These are phyloP conservation scores for Sarcophaga rosellei DNA, from an alignment of 2,888 invertebrate genomes.

Conservation along the genomic window DNA sequence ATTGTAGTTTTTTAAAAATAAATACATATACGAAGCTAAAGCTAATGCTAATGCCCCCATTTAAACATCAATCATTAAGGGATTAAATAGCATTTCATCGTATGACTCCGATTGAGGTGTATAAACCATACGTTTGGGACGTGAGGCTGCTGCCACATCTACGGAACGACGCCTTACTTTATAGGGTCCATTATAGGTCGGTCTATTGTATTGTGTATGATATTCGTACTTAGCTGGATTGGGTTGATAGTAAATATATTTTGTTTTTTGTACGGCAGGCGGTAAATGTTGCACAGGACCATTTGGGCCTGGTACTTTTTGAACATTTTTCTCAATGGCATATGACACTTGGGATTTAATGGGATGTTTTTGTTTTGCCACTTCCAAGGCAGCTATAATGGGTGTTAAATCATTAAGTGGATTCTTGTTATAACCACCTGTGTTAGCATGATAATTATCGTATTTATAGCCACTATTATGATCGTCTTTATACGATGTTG, in stretches of 20 bases:
- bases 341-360: constrained; percentile 66
- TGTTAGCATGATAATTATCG: constrained; percentile 74
- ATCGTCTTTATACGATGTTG: constrained; percentile 55
- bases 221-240: constrained; percentile 65
- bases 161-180: constrained; percentile 74
- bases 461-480: constrained; percentile 70
- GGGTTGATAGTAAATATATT: constrained; percentile 77
- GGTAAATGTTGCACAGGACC: constrained; percentile 69
- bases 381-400: constrained; percentile 78
- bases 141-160: constrained; percentile 1
- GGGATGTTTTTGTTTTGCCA: constrained; percentile 73
- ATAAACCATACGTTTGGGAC: constrained; percentile 35
- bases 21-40: neutral
- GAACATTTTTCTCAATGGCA: constrained; percentile 76
- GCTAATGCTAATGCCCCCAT: neutral
- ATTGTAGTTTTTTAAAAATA: constrained; percentile 51
- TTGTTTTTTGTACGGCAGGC: constrained; percentile 76
- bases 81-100: constrained; percentile 76
- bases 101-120: constrained; percentile 74
- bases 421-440: constrained; percentile 62
- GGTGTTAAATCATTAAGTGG: constrained; percentile 75
- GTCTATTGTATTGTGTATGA: constrained; percentile 54
- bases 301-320: constrained; percentile 70
- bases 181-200: constrained; percentile 67
- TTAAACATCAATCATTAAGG: constrained; percentile 67